Evolutionary conservation across 2,888 invertebrate species (phyloP), one percentile per base, ranked within the genome.

Genomic region (Dimorphilus gyrociliatus): DNA sequence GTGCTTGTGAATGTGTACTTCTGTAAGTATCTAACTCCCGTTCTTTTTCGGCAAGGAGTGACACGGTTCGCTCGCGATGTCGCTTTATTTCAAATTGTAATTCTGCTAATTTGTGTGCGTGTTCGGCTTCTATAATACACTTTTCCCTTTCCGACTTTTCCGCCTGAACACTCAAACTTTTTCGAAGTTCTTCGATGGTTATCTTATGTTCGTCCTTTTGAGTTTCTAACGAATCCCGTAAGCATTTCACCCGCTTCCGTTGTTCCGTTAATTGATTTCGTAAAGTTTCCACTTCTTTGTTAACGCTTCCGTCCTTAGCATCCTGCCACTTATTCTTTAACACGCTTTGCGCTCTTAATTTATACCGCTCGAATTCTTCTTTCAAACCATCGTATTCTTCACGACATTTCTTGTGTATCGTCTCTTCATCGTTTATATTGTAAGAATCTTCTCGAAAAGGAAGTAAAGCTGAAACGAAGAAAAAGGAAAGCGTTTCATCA

Each of bases 21-120:
- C 67, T 66, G 46, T 28, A 66, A 40, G 17, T 50, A 41, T 49
- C 45, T 5, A 68, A 48, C 40, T 68, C 67, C 25, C 51, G 48
- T 32, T 85, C 84, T 17, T 81, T 79, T 47, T 85, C 84, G 12
- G 77, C 74, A 19, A 86, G 60, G 16, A 85, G 60, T 2, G 72
- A 71, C 6, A 81, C 65, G 19, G 81, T 81, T 21, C 84, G 67
- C 31, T 78, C 77, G 1, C 85, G 66, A 51, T 84, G 84, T n/a
- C 76, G 75, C 26, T 72, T 69, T 17, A 58, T 43, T 31, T 60
- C 53, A 4, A 40, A 37, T 35, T 60, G 55, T 18, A 55, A 40
- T 25, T 56, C 51, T 17, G 43, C 40, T 3, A 64, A 64, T 45
- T 80, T 76, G 42, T 76, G 74, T 50, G 81, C 79, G 31, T 80